Base-by-base conservation (phyloP, 2,797 vertebrate species). In the Darevskia nairensis region DNA sequence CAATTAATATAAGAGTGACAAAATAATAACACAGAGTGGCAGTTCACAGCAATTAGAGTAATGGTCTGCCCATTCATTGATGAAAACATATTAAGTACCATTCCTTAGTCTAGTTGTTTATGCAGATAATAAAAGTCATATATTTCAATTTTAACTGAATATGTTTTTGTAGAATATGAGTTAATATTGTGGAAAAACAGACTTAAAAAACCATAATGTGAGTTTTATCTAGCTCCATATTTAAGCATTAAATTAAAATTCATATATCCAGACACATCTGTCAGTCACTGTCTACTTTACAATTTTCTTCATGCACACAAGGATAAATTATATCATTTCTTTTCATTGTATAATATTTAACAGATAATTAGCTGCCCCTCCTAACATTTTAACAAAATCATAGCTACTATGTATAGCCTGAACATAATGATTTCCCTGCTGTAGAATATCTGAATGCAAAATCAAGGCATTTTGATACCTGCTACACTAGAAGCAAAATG, bases 281-380 rank as follows among this genome's bases (percentile, higher is more conserved):
- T 23, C 21, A 83, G 32, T 71, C 89, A 82, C 27, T 3, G 25
- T 75, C 23, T 74, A n/a, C 27, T 92, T 82, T 46, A 86, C 80
- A 27, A 11, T 72, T 86, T 86, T 71, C 46, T 84, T 75, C 71
- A 61, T 39, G 23, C 25, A 75, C 39, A 44, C 7, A 88, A 89
- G 74, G n/a, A 78, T 71, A 5, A 68, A 80, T 61, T 83, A 80
- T 79, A 90, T 92, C 1, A 0, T 64, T 23, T 39, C 25, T 76
- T 83, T 80, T 80, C 6, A 55, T 1, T 39, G 41, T 90, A 86
- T 76, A 92, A 90, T 90, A 91, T 75, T 80, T 0, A 55, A 76
- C 46, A n/a, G 19, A 74, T 80, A 75, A n/a, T n/a, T n/a, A n/a
- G n/a, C n/a, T n/a, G n/a, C n/a, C n/a, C n/a, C n/a, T n/a, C n/a